Conservation (phyloP, 2,113 vertebrate species). For the Atrichornis clamosus region DNA sequence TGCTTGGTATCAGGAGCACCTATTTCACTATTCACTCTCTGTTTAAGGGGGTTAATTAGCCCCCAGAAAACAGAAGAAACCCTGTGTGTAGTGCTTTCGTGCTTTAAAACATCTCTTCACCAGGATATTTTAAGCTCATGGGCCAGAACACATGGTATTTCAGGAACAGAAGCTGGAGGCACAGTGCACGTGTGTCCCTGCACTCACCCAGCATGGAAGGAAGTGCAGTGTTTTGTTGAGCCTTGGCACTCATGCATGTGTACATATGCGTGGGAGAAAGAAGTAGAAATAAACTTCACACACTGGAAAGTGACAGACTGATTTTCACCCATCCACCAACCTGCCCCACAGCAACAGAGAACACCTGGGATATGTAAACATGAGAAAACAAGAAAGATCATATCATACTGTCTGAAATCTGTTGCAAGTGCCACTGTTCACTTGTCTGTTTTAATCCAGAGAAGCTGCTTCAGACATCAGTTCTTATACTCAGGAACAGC, state of each 20-base stretch:
- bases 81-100: background rate
- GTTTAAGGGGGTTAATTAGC: constrained; percentile 72
- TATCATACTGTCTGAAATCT: background rate
- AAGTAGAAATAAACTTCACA: constrained; percentile 46
- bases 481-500: background rate
- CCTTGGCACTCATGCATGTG: background rate
- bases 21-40: constrained; percentile 9
- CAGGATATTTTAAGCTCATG: constrained; percentile 61
- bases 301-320: constrained; percentile 31
- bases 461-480: background rate
- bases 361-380: constrained; percentile 55
- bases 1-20: constrained; percentile 5
- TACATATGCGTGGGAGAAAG: background rate
- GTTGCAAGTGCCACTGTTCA: background rate
- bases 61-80: constrained; percentile 52
- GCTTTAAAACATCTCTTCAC: constrained; percentile 58
- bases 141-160: constrained; percentile 59
- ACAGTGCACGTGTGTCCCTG: constrained; percentile 49
- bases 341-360: constrained; percentile 61
- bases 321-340: constrained; percentile 61
- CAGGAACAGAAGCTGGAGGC: constrained; percentile 67
- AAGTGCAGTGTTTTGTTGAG: constrained; percentile 35
- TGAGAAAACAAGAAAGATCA: constrained; percentile 69
- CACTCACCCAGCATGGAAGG: constrained; percentile 16
- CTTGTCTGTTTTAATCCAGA: background rate